These are phyloP conservation scores for Psittacula echo DNA, from an alignment of 2,797 vertebrate species.

Conservation along the genomic window DNA sequence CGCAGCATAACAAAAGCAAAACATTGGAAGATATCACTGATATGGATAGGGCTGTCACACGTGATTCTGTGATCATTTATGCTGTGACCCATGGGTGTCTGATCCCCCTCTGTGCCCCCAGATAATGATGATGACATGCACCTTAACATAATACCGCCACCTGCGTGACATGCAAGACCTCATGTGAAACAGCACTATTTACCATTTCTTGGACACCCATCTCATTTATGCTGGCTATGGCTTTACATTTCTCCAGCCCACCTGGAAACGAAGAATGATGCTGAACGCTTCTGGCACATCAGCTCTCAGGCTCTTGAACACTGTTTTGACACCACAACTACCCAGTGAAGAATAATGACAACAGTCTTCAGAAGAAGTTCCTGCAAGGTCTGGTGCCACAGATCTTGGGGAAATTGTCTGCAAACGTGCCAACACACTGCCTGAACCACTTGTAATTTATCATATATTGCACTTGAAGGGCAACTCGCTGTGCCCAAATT, in stretches of 20 bases:
- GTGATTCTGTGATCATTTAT: accelerated
- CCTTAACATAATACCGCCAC: neutral
- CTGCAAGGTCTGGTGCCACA: neutral
- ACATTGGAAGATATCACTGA: neutral
- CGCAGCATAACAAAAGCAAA: neutral
- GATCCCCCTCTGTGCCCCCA: too few relatives aligned
- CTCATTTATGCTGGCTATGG: neutral
- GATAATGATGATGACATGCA: neutral
- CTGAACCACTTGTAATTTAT: neutral
- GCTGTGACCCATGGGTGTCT: accelerated
- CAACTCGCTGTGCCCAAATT: accelerated
- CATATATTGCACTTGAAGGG: neutral
- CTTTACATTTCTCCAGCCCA: neutral
- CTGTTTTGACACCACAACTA: accelerated
- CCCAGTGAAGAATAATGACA: neutral
- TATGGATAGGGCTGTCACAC: accelerated
- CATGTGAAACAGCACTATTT: neutral
- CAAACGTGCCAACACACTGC: accelerated
- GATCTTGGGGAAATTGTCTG: neutral
- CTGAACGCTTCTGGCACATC: neutral
- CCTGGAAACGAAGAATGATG: neutral
- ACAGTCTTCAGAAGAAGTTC: neutral
- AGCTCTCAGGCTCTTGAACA: neutral
- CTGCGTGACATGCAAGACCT: neutral
- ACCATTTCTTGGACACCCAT: neutral